Evolutionary conservation across 2,888 invertebrate genomes (phyloP).

Genomic region (Villa cingulata): DNA sequence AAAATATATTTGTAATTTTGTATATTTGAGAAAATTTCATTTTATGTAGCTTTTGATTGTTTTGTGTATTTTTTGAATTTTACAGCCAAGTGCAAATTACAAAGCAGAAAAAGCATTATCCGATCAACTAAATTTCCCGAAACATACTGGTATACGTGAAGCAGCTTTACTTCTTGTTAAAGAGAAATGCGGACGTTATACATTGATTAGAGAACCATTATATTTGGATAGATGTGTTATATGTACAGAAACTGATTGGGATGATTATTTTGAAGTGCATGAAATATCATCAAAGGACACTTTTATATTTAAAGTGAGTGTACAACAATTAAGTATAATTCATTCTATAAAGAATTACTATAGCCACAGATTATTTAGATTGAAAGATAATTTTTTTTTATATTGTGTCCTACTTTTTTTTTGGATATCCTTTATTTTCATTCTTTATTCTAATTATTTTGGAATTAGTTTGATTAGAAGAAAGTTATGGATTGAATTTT

Average conservation of each 20-base stretch:
- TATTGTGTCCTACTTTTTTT: no score
- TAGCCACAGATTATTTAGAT: no score
- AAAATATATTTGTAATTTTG: no score
- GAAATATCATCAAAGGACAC: slow-evolving; percentile 86
- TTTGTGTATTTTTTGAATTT: no score
- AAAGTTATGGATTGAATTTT: no score
- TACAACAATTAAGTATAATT: no score
- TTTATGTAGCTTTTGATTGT: background rate
- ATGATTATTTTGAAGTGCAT: slow-evolving; percentile 91
- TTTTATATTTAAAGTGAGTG: slow-evolving; percentile 78
- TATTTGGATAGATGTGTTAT: slow-evolving; percentile 85
- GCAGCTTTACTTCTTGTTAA: slow-evolving; percentile 76
- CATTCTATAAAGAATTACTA: no score
- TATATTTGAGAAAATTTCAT: no score
- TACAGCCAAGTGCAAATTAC: slow-evolving; percentile 57
- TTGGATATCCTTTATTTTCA: no score
- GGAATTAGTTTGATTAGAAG: no score
- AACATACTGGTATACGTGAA: slow-evolving; percentile 65
- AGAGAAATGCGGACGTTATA: slow-evolving; percentile 80
- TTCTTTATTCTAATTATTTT: no score
- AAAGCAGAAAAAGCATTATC: slow-evolving; percentile 47
- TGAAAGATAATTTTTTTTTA: no score
- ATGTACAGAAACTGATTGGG: slow-evolving; percentile 72
- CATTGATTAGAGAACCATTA: slow-evolving; percentile 76
- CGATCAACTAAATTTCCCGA: slow-evolving; percentile 52